phyloP scores from a whole-genome alignment of 2,113 vertebrate genomes.

The Bucco capensis region DNA sequence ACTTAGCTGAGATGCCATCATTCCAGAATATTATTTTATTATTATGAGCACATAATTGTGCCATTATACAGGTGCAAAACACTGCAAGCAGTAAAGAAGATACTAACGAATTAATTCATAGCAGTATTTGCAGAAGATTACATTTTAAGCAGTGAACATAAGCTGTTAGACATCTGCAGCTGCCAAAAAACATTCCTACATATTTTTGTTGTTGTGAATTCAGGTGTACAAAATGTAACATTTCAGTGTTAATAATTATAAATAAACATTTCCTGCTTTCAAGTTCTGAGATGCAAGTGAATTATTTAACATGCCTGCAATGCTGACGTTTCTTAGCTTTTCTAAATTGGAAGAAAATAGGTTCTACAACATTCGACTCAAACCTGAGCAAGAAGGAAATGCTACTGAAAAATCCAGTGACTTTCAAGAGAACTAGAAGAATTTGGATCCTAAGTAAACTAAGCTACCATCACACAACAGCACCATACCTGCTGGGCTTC shows the following conservation, averaged over 20 bases:
- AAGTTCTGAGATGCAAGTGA: neutral
- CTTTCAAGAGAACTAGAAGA: neutral
- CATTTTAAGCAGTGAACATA: neutral
- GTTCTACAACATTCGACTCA: neutral
- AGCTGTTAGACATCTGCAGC: neutral
- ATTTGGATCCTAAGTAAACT: neutral
- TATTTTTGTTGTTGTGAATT: neutral
- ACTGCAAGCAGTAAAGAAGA: neutral
- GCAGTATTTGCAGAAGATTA: neutral
- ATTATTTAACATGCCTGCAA: neutral
- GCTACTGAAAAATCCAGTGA: neutral
- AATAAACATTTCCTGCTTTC: neutral
- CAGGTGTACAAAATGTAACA: neutral
- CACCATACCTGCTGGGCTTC: constrained; percentile 74
- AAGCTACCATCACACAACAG: neutral
- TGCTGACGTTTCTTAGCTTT: neutral
- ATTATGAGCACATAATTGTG: neutral
- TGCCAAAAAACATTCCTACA: neutral
- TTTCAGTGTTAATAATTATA: neutral
- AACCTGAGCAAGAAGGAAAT: neutral
- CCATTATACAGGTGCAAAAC: neutral
- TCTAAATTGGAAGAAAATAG: neutral
- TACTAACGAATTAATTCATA: neutral
- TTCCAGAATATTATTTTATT: neutral
- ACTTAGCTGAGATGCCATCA: neutral